Percentiles rank a stretch among this genome's conserved stretches.
phyloP scores from a whole-genome alignment of 2,797 vertebrate species.

The Mormyrops boulengeri region DNA sequence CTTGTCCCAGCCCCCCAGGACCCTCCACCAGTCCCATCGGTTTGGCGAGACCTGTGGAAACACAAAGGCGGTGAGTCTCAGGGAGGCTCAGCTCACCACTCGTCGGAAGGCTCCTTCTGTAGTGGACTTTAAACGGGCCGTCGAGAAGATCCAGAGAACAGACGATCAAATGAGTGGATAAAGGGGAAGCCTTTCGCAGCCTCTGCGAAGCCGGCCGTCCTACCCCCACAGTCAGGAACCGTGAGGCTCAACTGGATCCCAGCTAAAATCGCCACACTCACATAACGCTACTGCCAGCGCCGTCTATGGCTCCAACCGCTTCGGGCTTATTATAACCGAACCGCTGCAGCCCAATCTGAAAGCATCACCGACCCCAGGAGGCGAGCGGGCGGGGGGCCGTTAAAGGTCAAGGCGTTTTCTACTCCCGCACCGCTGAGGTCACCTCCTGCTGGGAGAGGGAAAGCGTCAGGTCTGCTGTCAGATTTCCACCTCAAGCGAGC shows the following conservation, averaged over 20 bases:
- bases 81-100: background rate
- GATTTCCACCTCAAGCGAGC: background rate
- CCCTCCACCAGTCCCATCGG: slow-evolving; percentile 96
- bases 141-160: background rate
- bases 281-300: background rate
- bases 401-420: background rate
- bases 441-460: background rate
- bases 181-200: background rate
- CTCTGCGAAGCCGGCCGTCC: background rate
- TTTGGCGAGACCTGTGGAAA: slow-evolving; percentile 78
- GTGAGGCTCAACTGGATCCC: background rate
- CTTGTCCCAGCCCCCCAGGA: slow-evolving; percentile 88
- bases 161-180: background rate
- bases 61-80: background rate
- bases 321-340: background rate
- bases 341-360: background rate
- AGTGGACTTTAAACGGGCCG: background rate
- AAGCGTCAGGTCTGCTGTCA: background rate
- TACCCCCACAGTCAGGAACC: background rate
- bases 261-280: background rate
- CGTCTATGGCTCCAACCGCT: background rate
- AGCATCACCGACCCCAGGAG: background rate
- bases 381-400: background rate
- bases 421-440: background rate
- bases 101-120: background rate